Conservation (phyloP, 2,888 invertebrate species). For the Panopea generosa region DNA sequence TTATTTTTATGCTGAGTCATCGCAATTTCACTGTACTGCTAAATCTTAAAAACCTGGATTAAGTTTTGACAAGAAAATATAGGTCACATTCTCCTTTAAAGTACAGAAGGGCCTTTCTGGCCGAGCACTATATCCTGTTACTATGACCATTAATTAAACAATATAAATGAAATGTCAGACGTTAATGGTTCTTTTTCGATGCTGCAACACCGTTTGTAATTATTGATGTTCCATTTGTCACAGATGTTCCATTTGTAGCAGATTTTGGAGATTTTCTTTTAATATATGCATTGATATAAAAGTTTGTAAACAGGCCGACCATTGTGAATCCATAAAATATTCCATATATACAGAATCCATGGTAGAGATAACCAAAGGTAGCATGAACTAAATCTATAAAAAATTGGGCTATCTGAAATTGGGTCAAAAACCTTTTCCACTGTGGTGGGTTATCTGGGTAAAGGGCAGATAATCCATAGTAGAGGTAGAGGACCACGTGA, state of each 20-base stretch:
- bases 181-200: too few relatives aligned
- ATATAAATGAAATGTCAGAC: too few relatives aligned
- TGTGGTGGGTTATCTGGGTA: conserved; percentile 72
- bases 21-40: too few relatives aligned
- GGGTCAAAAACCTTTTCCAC: conserved; percentile 82
- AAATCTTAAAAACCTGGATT: too few relatives aligned
- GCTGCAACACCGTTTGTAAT: too few relatives aligned
- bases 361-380: conserved; percentile 76
- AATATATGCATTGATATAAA: conserved; percentile 80
- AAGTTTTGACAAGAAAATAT: too few relatives aligned
- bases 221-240: too few relatives aligned
- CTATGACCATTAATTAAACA: too few relatives aligned
- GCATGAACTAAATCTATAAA: conserved; percentile 77
- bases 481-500: conserved; percentile 81
- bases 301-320: conserved; percentile 81
- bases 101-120: too few relatives aligned
- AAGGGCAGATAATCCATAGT: conserved; percentile 80
- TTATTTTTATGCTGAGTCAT: too few relatives aligned
- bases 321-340: conserved; percentile 81
- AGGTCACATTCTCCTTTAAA: too few relatives aligned
- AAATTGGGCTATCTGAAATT: conserved; percentile 83
- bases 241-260: conserved; percentile 16
- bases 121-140: too few relatives aligned
- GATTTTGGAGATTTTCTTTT: conserved; percentile 25
- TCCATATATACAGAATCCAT: conserved; percentile 83